A percentile compares a stretch with the other conserved stretches of the same genome.
Conservation (phyloP, 2,888 invertebrate species). For the Cheilosia soror region DNA sequence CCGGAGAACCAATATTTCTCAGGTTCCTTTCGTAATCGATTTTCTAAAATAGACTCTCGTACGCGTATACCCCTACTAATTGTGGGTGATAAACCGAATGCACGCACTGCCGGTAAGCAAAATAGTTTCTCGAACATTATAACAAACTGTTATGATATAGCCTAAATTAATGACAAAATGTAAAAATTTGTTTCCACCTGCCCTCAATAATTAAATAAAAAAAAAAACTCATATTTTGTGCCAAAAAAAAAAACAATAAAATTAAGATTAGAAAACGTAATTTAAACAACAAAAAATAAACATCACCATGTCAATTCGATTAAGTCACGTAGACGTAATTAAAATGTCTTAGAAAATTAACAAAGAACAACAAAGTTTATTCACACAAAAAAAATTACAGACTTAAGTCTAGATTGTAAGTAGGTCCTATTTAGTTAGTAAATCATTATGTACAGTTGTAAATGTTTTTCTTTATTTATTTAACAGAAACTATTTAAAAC, state of each 20-base stretch:
- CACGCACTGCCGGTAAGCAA: too few relatives aligned
- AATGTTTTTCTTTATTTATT: constrained; percentile 14
- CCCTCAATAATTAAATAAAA: constrained; percentile 11
- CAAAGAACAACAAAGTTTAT: constrained; percentile 26
- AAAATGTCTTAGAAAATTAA: constrained; percentile 38
- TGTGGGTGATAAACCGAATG: too few relatives aligned
- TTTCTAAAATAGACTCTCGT: too few relatives aligned
- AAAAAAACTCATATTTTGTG: constrained; percentile 48
- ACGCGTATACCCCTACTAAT: too few relatives aligned
- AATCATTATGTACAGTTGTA: constrained; percentile 45
- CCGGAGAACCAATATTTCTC: too few relatives aligned
- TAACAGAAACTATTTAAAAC: constrained; percentile 35
- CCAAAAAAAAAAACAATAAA: constrained; percentile 61
- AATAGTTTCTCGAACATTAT: too few relatives aligned
- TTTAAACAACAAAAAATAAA: constrained; percentile 19
- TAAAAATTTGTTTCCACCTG: too few relatives aligned
- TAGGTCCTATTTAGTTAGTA: constrained; percentile 68
- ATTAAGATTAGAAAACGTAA: constrained; percentile 38
- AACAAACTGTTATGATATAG: background rate
- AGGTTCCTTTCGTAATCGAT: too few relatives aligned
- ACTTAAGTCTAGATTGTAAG: constrained; percentile 58
- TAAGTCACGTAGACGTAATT: constrained; percentile 54
- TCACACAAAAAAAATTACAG: constrained; percentile 47
- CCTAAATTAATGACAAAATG: background rate
- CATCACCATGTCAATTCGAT: constrained; percentile 70